Conservation (phyloP, 2,888 invertebrate species). For the Heliconius cydno region DNA sequence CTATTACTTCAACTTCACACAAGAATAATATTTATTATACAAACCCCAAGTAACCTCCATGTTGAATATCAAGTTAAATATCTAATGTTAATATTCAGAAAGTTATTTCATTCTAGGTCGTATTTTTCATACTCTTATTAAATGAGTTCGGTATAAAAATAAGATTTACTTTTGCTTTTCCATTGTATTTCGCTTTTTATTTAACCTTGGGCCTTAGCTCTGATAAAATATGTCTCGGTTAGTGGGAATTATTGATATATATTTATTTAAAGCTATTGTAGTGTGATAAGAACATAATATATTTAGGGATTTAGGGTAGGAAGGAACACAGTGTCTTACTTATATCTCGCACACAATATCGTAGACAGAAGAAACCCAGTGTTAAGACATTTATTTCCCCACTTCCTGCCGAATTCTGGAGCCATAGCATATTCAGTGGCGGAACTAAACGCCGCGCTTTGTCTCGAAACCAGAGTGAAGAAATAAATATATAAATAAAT, state of each 20-base stretch:
- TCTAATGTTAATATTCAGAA: slow-evolving; percentile 12
- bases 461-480: no score
- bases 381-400: no score
- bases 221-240: neutral
- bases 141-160: slow-evolving; percentile 15
- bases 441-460: no score
- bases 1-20: neutral
- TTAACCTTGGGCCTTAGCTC: neutral
- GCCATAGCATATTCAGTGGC: no score
- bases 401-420: no score
- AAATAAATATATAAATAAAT: no score
- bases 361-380: no score
- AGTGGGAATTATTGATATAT: neutral
- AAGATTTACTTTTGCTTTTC: slow-evolving; percentile 24
- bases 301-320: no score
- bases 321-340: no score
- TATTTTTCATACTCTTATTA: slow-evolving; percentile 20
- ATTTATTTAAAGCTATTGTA: neutral
- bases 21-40: slow-evolving; percentile 14
- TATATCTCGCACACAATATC: no score
- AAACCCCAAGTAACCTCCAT: slow-evolving; percentile 9
- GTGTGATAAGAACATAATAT: neutral
- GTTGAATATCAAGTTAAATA: slow-evolving; percentile 19
- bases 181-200: slow-evolving; percentile 14
- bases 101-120: slow-evolving; percentile 22